phyloP scores from a whole-genome alignment of 2,888 invertebrate species.

The Drosophila anomalata region DNA sequence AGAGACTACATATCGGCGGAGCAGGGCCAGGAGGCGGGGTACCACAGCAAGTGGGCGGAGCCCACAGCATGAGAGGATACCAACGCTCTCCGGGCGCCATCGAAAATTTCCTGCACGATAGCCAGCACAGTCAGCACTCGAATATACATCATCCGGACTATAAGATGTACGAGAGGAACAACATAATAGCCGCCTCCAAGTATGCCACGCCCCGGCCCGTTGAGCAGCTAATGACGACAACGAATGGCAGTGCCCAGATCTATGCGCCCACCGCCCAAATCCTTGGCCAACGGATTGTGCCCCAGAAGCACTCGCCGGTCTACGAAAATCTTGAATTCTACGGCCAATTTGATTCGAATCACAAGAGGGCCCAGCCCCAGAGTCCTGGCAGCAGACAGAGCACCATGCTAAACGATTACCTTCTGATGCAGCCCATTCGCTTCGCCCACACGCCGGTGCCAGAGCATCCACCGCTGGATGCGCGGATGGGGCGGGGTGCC shows the following conservation, averaged over 20 bases:
- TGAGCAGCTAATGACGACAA: slow-evolving; percentile 63
- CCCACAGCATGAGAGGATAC: slow-evolving; percentile 46
- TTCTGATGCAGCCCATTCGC: slow-evolving; percentile 81
- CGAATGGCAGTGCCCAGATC: slow-evolving; percentile 46
- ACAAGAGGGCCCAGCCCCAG: slow-evolving; percentile 92
- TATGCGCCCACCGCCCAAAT: slow-evolving; percentile 64
- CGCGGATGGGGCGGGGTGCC: background rate
- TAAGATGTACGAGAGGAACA: slow-evolving; percentile 88
- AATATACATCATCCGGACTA: slow-evolving; percentile 71
- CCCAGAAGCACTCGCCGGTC: slow-evolving; percentile 85
- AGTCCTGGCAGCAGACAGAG: slow-evolving; percentile 72
- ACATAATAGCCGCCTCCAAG: slow-evolving; percentile 90
- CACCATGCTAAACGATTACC: slow-evolving; percentile 84
- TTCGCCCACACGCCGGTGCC: slow-evolving; percentile 85
- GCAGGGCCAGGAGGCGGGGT: slow-evolving; percentile 8
- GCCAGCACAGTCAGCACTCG: slow-evolving; percentile 28
- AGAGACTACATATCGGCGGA: slow-evolving; percentile 76
- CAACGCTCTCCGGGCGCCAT: slow-evolving; percentile 73
- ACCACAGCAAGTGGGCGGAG: slow-evolving; percentile 10
- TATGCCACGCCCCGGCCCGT: slow-evolving; percentile 91
- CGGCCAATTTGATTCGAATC: slow-evolving; percentile 84
- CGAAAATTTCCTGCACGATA: slow-evolving; percentile 73
- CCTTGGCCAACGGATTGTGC: slow-evolving; percentile 80
- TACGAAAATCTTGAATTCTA: slow-evolving; percentile 94
- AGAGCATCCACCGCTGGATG: slow-evolving; percentile 69